Base-by-base conservation (phyloP, 2,888 invertebrate genomes). In the Mimachlamys varia region DNA sequence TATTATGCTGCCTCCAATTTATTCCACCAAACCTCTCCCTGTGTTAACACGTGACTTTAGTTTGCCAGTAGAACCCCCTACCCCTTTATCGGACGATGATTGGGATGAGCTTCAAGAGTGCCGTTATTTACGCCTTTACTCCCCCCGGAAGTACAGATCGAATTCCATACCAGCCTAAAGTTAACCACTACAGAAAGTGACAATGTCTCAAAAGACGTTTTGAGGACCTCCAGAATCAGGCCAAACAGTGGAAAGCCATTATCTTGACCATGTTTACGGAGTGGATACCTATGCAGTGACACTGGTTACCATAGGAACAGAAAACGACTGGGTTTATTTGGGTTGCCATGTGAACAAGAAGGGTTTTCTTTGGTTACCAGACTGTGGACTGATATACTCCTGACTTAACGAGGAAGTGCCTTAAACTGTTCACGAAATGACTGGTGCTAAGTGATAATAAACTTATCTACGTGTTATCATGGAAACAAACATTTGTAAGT, bases 81-180 rank as follows among this genome's bases (percentile, higher is more conserved):
- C 93, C 17, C 93, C 94, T 3, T 90, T 94, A 10, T 92, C 93
- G 3, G 94, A 94, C 4, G 94, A 93, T 0, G 94, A 94, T 87
- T 95, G 95, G 95, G 94, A 95, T 33, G 95, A 94, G 22, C 92
- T 95, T 17, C 92, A 94, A 58, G 93, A 95, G 58, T 95, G 95
- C 92, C 92, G 95, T 22, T 95, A 95, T 90, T 91, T 95, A 19
- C 90, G 95, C 87, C 94, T 93, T 5, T 76, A 76, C 76, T 90
- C 92, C 22, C 90, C 91, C 3, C 88, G 88, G 55, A 92, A 90
- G 53, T 92, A 90, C 76, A 55, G 92, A 0, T 76, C 76, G 4
- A 76, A 76, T 76, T 76, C 76, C 27, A 76, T 76, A 76, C 76
- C 76, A 0, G 76, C 76, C 22, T 76, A 76, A 76, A 62, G n/a